Base-by-base conservation (phyloP, 2,113 vertebrate species). In the Laticauda laticaudata region DNA sequence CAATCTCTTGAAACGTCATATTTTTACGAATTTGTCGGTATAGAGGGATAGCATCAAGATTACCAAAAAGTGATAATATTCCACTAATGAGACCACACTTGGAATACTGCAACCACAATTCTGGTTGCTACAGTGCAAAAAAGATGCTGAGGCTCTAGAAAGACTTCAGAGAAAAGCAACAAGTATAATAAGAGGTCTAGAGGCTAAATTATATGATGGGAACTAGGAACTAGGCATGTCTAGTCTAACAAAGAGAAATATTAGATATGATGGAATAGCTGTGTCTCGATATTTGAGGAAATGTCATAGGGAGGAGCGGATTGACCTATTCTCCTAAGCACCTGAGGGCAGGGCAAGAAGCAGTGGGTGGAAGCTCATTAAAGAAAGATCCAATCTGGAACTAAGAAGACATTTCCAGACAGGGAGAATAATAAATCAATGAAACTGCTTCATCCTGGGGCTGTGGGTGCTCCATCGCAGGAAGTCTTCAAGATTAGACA, bases 21-120 rank as follows among this genome's bases (percentile, higher is more conserved):
- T 94, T 93, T 91, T 93, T 95, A 89, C 91, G 93, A 93, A 85
- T 93, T 92, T 94, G 9, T 81, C 39, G 23, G 5, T n/a, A 45
- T 9, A 56, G 51, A 92, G 6, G 8, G 29, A 69, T 69, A 69
- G 64, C 29, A 69, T 69, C 64, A 69, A 69, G 64, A 34, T 69
- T 15, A 69, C 64, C n/a, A 69, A 69, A 61, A 69, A n/a, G 5
- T 15, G 4, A 61, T 61, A 61, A 64, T n/a, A n/a, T 29, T n/a
- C 29, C 29, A 69, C 64, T 69, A 69, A 14, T 18, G 12, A 69
- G 64, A 69, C 29, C 64, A 69, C n/a, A 69, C 64, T 69, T 34
- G 29, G 64, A 69, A 34, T 69, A 18, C 12, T 34, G 29, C 64
- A 69, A 69, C 14, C 29, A 34, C 29, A 34, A n/a, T 69, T 69